Base-by-base conservation (phyloP, 2,888 invertebrate genomes). In the Eudemis profundana region DNA sequence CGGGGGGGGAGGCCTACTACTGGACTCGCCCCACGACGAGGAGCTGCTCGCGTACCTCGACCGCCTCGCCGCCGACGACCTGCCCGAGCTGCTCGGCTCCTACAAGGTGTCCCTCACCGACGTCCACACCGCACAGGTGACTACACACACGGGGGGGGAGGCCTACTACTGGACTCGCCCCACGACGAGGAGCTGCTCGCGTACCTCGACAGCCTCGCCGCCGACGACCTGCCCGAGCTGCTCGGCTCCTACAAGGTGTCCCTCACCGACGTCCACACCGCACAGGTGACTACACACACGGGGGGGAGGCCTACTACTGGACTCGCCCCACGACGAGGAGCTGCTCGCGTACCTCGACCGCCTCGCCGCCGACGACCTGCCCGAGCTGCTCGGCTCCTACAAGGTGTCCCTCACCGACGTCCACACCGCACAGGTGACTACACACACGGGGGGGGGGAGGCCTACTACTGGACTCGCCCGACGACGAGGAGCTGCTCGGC, bases 361-460 rank as follows among this genome's bases (percentile, higher is more conserved):
- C 0, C 59, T 93, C 0, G 86, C 92, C 0, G 85, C 89, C 0
- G 92, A 93, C 49, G 90, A 92, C 5, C 75, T 83, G 54, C 82
- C 84, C 14, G 86, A 89, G 0, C 88, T 90, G 23, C 67, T 91
- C 40, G 86, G 84, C 70, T 82, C 82, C 1, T 90, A 84, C 42
- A 91, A 90, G 59, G 91, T 91, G 0, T 90, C 90, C n/a, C 68
- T 92, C 21, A 91, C 91, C 1, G 77, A 87, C 63, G 89, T 90
- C 1, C 89, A 89, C 69, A 85, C 83, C 0, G 83, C 83, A 76
- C 70, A 87, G 85, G 91, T 91, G 62, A 85, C n/a, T n/a, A n/a
- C n/a, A n/a, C n/a, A n/a, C n/a, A n/a, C n/a, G n/a, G n/a, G n/a
- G n/a, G n/a, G n/a, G n/a, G n/a, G n/a, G n/a, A n/a, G n/a, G n/a